Conservation (phyloP, 1,140 invertebrate species). For the Papilio xuthus region DNA sequence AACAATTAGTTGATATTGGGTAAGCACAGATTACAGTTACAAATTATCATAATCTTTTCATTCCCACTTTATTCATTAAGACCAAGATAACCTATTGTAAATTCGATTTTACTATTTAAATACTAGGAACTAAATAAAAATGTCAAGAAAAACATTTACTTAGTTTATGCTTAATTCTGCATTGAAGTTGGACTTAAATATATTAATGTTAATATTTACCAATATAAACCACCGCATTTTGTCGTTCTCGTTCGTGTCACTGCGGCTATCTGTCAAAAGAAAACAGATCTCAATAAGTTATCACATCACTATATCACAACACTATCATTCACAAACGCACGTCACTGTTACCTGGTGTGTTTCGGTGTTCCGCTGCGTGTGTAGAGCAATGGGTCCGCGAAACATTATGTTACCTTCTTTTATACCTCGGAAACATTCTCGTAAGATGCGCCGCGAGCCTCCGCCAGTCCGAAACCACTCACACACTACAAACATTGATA, state of each 20-base stretch:
- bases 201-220: slow-evolving; percentile 57
- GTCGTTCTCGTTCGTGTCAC: slow-evolving; percentile 45
- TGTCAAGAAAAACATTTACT: background rate
- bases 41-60: background rate
- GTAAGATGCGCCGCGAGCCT: slow-evolving; percentile 64
- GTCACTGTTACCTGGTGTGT: slow-evolving; percentile 58
- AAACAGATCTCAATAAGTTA: slow-evolving; percentile 57
- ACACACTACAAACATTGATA: slow-evolving; percentile 44
- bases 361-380: slow-evolving; percentile 55
- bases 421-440: slow-evolving; percentile 76
- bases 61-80: background rate
- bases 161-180: background rate
- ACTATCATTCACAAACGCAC: slow-evolving; percentile 45
- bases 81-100: background rate
- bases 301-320: slow-evolving; percentile 61
- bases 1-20: no score
- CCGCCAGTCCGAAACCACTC: slow-evolving; percentile 62
- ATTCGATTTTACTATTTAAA: background rate
- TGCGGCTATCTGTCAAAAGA: slow-evolving; percentile 72
- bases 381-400: slow-evolving; percentile 71
- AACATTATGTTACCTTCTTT: slow-evolving; percentile 72
- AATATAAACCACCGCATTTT: slow-evolving; percentile 68
- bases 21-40: no score
- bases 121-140: background rate
- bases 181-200: background rate